These are phyloP conservation scores for Drosophila kepulauana DNA, from an alignment of 1,140 invertebrate genomes.

Conservation along the genomic window DNA sequence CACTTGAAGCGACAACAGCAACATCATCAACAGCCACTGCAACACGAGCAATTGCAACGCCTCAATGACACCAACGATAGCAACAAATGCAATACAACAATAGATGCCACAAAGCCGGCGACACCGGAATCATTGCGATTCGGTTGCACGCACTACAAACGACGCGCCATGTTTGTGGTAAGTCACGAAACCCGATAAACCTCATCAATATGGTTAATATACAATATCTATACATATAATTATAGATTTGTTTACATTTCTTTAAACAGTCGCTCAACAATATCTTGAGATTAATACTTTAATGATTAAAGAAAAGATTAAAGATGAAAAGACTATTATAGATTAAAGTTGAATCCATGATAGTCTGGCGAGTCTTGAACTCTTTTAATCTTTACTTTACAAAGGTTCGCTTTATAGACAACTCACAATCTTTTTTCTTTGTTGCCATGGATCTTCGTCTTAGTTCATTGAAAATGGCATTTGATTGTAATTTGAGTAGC, in stretches of 20 bases:
- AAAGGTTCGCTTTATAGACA: no score
- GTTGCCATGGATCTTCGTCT: no score
- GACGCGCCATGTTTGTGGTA: constrained; percentile 93
- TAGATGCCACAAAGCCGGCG: constrained; percentile 41
- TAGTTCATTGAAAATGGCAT: not conserved
- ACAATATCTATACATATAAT: not conserved
- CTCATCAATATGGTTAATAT: not conserved
- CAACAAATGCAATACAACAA: constrained; percentile 46
- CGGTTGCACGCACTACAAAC: constrained; percentile 92
- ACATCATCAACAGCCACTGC: constrained; percentile 34
- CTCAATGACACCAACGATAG: constrained; percentile 32
- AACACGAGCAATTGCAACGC: constrained; percentile 36
- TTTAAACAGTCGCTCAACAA: no score
- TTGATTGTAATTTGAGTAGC: constrained; percentile 3
- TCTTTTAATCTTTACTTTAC: no score
- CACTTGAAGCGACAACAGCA: constrained; percentile 43
- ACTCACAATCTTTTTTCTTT: no score
- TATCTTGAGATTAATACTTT: no score
- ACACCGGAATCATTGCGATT: constrained; percentile 72
- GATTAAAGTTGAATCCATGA: no score
- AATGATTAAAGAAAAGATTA: no score
- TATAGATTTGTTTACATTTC: no score
- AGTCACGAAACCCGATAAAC: constrained; percentile 77
- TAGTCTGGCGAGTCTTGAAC: no score
- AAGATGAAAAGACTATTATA: no score